Base-by-base conservation (phyloP, 2,797 vertebrate genomes). In the Margarornis squamiger region DNA sequence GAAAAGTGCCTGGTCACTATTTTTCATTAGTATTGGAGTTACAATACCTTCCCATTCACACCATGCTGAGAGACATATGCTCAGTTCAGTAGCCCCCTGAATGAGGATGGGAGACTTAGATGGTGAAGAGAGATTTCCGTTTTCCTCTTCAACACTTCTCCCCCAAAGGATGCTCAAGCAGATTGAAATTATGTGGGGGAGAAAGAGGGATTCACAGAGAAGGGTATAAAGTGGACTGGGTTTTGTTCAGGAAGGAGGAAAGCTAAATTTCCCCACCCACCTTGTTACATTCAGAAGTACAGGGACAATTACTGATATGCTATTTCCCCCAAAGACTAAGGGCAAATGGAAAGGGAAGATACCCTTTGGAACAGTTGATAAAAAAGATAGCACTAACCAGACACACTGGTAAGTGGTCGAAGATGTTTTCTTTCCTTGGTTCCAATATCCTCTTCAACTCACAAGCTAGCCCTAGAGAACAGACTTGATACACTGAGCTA, bases 1-100 rank as follows among this genome's bases (percentile, higher is more conserved):
- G 54, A 78, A 88, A 92, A 90, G 91, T 38, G 54, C 61, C 84
- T 88, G 78, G 68, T 57, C 81, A 41, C 79, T 91, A 52, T 74
- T 86, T 71, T 95, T 85, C 41, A 51, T 83, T 87, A 83, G 78
- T 80, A 74, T 58, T 54, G 45, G 61, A 83, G 67, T 63, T 58
- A 78, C 76, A 94, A 78, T 78, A 85, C 81, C 79, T 93, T 94
- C 43, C 43, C 51, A 48, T 84, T 88, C 86, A 78, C 34, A 66
- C 49, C 63, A 59, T 67, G 48, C 85, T 86, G 62, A 57, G 73
- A 66, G 48, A 71, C 92, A 81, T 83, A 87, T 86, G 92, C 49
- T 93, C 30, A 70, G 24, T 63, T 92, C 70, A n/a, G 79, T 88
- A 84, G 61, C 43, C 39, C 32, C n/a, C 18, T 84, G 79, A 89